phyloP scores from a whole-genome alignment of 2,888 invertebrate species.

The Temnothorax unifasciatus region DNA sequence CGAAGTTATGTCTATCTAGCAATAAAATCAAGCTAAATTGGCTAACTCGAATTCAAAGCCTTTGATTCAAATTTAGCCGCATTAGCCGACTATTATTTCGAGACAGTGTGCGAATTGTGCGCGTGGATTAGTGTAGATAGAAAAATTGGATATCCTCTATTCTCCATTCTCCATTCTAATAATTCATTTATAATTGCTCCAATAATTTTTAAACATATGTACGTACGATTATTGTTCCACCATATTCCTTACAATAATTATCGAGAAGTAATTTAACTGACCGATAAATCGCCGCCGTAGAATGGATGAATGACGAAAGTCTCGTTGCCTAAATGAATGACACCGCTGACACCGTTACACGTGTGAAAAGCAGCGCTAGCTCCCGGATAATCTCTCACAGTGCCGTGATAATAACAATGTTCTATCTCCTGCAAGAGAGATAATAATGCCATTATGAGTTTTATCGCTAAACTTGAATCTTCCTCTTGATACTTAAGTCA shows the following conservation, averaged over 20 bases:
- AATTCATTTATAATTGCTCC: background rate
- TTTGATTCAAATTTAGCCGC: constrained; percentile 11
- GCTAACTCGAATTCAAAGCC: constrained; percentile 9
- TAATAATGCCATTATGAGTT: constrained; percentile 18
- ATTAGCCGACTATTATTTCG: background rate
- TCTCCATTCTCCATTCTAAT: background rate
- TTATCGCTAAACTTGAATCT: constrained; percentile 12
- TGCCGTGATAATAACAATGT: constrained; percentile 99
- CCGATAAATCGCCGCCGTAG: constrained; percentile 98
- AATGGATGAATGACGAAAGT: constrained; percentile 99
- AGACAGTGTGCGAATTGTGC: background rate
- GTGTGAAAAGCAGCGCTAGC: constrained; percentile 99
- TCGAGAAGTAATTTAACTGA: constrained; percentile 88
- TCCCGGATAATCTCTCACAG: constrained; percentile 98
- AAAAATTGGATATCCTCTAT: background rate
- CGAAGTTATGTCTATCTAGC: constrained; percentile 32
- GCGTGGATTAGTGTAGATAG: background rate
- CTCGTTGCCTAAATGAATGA: constrained; percentile 99
- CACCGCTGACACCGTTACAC: constrained; percentile 98
- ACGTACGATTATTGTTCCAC: background rate
- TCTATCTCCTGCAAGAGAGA: constrained; percentile 93
- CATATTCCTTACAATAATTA: background rate
- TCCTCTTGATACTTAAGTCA: constrained; percentile 15
- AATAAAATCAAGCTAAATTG: constrained; percentile 48
- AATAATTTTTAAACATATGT: background rate